Conservation (phyloP, 2,888 invertebrate species). For the Pristionchus exspectatus region DNA sequence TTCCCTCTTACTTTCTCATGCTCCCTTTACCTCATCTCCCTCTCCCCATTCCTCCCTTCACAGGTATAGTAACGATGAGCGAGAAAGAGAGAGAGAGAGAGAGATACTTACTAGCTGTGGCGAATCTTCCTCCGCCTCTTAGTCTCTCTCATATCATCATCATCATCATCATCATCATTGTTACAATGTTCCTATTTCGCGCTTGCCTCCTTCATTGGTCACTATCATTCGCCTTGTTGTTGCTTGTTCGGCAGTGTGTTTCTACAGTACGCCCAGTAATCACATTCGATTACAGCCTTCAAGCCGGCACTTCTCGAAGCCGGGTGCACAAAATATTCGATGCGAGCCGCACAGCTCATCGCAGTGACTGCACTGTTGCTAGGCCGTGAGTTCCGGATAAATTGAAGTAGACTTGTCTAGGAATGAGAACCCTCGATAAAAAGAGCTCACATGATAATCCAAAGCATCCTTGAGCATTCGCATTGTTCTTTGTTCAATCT, state of each 20-base stretch:
- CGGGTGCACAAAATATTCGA: constrained; percentile 30
- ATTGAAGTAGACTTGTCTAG: neutral
- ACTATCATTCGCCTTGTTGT: constrained; percentile 10
- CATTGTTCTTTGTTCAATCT: neutral
- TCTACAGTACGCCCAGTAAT: constrained; percentile 11
- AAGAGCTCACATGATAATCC: neutral
- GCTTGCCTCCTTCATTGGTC: neutral
- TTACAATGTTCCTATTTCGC: constrained; percentile 24
- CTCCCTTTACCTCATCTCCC: constrained; percentile 31
- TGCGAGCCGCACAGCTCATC: constrained; percentile 49
- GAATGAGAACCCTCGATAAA: neutral
- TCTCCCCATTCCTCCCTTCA: constrained; percentile 52
- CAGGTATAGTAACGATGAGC: constrained; percentile 36
- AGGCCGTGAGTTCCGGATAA: neutral
- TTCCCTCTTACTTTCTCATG: constrained; percentile 40
- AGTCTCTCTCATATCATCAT: neutral
- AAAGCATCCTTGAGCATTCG: neutral
- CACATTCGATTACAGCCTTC: neutral
- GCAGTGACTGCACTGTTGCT: constrained; percentile 33
- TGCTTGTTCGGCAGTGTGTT: constrained; percentile 28
- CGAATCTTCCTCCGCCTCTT: constrained; percentile 19
- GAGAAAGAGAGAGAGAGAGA: constrained; percentile 40
- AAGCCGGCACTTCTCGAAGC: constrained; percentile 8
- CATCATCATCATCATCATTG: constrained; percentile 38
- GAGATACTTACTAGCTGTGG: constrained; percentile 37